Conservation (phyloP, 2,797 vertebrate genomes). For the Ispidina picta region DNA sequence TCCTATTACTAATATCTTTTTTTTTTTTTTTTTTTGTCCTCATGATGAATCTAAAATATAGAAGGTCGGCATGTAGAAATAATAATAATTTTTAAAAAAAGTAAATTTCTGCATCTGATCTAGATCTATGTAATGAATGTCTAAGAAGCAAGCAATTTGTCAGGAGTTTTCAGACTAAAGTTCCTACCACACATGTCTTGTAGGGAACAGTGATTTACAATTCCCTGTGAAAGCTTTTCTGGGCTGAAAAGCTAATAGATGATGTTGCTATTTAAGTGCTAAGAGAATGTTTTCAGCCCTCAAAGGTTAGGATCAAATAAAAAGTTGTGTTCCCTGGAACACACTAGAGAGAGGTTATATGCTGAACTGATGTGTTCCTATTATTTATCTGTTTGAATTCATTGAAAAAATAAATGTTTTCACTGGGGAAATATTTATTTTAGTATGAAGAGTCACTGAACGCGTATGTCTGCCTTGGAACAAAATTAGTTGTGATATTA, state of each 20-base stretch:
- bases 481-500: conserved; percentile 41
- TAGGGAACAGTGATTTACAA: conserved; percentile 56
- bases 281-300: conserved; percentile 48
- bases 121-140: not conserved
- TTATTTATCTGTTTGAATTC: conserved; percentile 56
- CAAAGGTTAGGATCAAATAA: conserved; percentile 63
- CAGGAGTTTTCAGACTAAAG: conserved; percentile 34
- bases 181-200: conserved; percentile 5
- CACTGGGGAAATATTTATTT: conserved; percentile 39
- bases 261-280: conserved; percentile 56
- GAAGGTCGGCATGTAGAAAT: not conserved
- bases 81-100: not conserved
- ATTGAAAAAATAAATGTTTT: conserved; percentile 42
- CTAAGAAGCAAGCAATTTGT: conserved; percentile 50
- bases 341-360: conserved; percentile 1
- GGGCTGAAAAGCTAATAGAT: conserved; percentile 63
- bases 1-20: not conserved
- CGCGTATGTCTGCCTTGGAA: not conserved
- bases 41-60: not conserved
- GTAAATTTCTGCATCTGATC: conserved; percentile 35
- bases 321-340: conserved; percentile 30
- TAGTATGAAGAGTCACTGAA: conserved; percentile 14
- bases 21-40: not conserved
- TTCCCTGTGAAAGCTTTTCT: conserved; percentile 55
- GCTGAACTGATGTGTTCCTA: not conserved